phyloP scores from a whole-genome alignment of 2,888 invertebrate species.

The Harpagoxenus sublaevis region DNA sequence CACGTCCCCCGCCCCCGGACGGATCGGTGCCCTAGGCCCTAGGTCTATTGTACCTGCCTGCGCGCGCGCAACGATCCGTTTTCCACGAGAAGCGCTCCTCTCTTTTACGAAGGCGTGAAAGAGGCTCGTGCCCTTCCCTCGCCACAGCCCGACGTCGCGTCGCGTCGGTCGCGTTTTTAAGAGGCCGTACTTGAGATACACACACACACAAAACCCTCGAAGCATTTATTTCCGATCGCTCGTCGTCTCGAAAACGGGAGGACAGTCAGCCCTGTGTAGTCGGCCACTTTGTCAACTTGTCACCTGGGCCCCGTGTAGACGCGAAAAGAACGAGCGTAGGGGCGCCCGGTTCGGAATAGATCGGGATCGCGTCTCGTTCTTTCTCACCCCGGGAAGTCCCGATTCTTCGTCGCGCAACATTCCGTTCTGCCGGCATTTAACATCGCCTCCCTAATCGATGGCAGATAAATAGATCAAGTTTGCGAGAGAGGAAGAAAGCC shows the following conservation, averaged over 20 bases:
- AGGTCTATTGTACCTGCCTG: conserved; percentile 56
- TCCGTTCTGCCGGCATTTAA: not conserved
- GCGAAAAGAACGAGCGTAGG: conserved; percentile 68
- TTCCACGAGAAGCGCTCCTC: conserved; percentile 57
- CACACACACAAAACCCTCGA: conserved; percentile 4
- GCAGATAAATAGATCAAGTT: conserved; percentile 27
- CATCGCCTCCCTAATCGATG: conserved; percentile 17
- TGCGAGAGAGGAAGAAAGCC: not conserved
- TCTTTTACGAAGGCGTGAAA: conserved; percentile 81
- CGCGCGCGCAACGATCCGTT: conserved; percentile 64
- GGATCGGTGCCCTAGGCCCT: conserved; percentile 35
- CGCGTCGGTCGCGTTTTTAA: not conserved
- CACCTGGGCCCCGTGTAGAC: conserved; percentile 77
- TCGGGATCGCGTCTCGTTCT: conserved; percentile 57
- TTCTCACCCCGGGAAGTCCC: conserved; percentile 69
- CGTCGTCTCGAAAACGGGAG: conserved; percentile 39
- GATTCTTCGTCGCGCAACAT: conserved; percentile 41
- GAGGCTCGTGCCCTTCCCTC: conserved; percentile 81
- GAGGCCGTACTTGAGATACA: conserved; percentile 6
- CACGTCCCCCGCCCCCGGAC: not conserved
- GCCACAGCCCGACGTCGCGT: not conserved
- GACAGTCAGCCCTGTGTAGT: conserved; percentile 62
- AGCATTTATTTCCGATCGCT: conserved; percentile 35
- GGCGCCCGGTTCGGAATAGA: conserved; percentile 56
- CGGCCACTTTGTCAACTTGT: conserved; percentile 83